Conservation (phyloP, 1,140 invertebrate genomes). For the Nephila pilipes region DNA sequence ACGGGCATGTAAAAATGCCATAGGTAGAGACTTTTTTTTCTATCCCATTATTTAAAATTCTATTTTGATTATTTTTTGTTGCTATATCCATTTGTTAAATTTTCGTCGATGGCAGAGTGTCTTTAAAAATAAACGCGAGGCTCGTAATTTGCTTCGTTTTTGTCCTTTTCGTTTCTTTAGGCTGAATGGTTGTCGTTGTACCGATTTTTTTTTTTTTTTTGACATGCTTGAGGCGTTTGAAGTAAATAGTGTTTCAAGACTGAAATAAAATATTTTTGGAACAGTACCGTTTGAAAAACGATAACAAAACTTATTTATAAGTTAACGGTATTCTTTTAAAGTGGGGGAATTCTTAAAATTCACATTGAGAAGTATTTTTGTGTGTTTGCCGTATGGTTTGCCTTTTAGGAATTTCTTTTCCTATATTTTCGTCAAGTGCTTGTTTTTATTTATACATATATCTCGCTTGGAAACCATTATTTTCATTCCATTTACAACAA, state of each 20-base stretch:
- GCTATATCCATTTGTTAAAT: background rate
- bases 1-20: background rate
- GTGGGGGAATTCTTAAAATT: background rate
- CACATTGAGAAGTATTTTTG: background rate
- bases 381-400: background rate
- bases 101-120: background rate
- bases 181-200: background rate
- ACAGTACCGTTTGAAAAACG: background rate
- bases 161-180: background rate
- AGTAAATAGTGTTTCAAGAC: background rate
- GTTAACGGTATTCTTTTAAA: background rate
- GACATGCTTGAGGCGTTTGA: background rate
- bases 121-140: slow-evolving; percentile 10
- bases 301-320: slow-evolving; percentile 11
- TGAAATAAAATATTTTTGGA: background rate
- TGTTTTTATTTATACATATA: background rate
- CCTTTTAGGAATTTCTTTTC: background rate
- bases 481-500: too few relatives aligned
- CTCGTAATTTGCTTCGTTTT: background rate
- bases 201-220: background rate
- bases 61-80: background rate
- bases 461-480: too few relatives aligned
- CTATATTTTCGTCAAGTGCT: background rate
- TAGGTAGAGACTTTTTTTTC: background rate
- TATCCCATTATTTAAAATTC: background rate